phyloP scores from a whole-genome alignment of 1,140 invertebrate genomes.

The Drosophila littoralis region DNA sequence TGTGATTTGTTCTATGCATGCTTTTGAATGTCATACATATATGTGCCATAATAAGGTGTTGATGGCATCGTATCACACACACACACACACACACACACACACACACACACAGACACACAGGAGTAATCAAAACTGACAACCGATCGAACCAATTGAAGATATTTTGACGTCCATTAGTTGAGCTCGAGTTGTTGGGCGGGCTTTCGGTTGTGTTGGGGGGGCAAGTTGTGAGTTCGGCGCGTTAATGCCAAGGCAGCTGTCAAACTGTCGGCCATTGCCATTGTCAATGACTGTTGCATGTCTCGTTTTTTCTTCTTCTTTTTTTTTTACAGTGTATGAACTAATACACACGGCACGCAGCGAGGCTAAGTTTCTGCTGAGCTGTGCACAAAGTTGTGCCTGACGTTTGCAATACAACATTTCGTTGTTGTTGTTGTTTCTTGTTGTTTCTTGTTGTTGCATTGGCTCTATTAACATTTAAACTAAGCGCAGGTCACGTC shows the following conservation, averaged over 20 bases:
- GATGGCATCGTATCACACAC: no score
- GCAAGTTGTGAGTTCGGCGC: background rate
- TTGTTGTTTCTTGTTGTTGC: constrained; percentile 29
- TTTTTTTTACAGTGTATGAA: constrained; percentile 8
- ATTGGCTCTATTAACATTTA: constrained; percentile 66
- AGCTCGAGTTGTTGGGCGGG: background rate
- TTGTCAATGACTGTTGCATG: constrained; percentile 22
- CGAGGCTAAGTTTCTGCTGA: constrained; percentile 54
- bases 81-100: no score
- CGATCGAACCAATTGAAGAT: constrained; percentile 16
- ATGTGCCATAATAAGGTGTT: no score
- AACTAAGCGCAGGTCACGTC: constrained; percentile 40
- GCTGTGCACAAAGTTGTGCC: constrained; percentile 64
- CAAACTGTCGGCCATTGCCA: constrained; percentile 23
- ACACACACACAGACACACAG: no score
- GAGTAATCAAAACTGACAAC: background rate
- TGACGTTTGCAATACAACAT: constrained; percentile 57
- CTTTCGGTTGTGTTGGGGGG: background rate
- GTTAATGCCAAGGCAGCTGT: constrained; percentile 23
- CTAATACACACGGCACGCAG: background rate
- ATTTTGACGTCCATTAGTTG: background rate
- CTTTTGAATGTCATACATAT: no score
- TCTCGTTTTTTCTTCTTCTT: constrained; percentile 12
- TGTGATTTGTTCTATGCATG: no score
- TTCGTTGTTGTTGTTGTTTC: constrained; percentile 35